Conservation (phyloP, 2,113 vertebrate genomes). For the Apteryx mantelli region DNA sequence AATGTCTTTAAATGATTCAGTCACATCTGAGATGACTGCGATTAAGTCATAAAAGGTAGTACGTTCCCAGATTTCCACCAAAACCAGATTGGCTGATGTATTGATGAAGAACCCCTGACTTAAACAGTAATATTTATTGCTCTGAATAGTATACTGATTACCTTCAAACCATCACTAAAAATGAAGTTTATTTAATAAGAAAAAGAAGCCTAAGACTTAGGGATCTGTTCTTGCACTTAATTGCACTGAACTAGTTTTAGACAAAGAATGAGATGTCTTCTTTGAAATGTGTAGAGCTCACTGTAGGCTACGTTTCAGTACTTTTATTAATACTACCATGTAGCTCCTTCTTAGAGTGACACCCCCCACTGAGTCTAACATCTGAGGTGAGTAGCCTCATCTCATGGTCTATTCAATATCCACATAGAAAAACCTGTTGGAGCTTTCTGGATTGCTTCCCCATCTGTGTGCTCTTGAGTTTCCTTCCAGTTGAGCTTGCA, state of each 20-base stretch:
- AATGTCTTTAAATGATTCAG: neutral
- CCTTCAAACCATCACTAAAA: neutral
- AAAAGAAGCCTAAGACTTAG: neutral
- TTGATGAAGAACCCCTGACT: neutral
- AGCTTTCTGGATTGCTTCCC: neutral
- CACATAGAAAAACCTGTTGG: neutral
- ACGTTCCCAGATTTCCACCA: neutral
- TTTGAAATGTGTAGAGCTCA: neutral
- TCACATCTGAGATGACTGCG: neutral
- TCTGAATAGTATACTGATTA: neutral
- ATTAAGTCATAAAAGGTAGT: neutral
- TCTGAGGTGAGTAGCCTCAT: neutral
- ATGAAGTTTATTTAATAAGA: neutral
- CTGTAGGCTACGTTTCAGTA: neutral
- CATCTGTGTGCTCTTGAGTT: neutral
- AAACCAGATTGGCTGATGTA: neutral
- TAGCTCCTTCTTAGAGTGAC: neutral
- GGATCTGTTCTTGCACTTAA: neutral
- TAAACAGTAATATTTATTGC: neutral
- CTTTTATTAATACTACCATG: neutral
- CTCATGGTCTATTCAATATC: neutral
- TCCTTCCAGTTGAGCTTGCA: neutral
- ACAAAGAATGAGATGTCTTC: neutral
- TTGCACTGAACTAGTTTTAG: neutral
- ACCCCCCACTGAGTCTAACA: neutral